Base-by-base conservation (phyloP, 2,888 invertebrate species). In the Polymixis lichenea region DNA sequence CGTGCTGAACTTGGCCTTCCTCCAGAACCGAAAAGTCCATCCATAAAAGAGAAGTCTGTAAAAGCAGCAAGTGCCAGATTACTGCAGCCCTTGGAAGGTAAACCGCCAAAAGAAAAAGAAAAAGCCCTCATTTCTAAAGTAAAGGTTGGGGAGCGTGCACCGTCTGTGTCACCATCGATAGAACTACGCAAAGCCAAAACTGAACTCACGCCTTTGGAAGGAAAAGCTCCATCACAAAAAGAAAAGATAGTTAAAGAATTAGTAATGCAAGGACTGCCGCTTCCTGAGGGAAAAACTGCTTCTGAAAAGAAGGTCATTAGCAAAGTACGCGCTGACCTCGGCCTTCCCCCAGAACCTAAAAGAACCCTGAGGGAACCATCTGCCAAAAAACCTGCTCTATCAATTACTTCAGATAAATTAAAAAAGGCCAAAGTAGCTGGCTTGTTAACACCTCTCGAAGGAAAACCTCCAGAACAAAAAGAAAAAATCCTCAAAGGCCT, bases 391-490 rank as follows among this genome's bases (percentile, higher is more conserved):
- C 0, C n/a, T 2, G 32, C 11, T 11, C 38, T 67, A n/a, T 67
- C 67, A 7, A 67, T 67, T 56, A 67, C 67, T n/a, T 55, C 67
- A n/a, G 58, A 67, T 2, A 67, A 67, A 56, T 13, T 67, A 19
- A 58, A 67, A 38, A 67, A 38, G 32, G 67, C 58, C 7, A 73
- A 75, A 66, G 75, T 78, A 28, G 85, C 87, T 46, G 83, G 85
- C 3, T 43, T 78, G 11, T 49, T 84, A n/a, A 83, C 79, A 28
- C 82, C 83, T 38, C 79, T 87, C 32, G 43, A 85, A 80, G 82
- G 86, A 73, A 86, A 88, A 32, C 7, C n/a, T 58, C 11, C n/a
- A 13, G 83, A 73, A 70, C 77, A 64, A 65, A 84, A 84, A 77
- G 82, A 84, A 75, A 84, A 77, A 58, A 86, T 86, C 5, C 53